Evolutionary conservation across 2,113 vertebrate genomes (phyloP).

Genomic region (Brachypodius melanocephalos): DNA sequence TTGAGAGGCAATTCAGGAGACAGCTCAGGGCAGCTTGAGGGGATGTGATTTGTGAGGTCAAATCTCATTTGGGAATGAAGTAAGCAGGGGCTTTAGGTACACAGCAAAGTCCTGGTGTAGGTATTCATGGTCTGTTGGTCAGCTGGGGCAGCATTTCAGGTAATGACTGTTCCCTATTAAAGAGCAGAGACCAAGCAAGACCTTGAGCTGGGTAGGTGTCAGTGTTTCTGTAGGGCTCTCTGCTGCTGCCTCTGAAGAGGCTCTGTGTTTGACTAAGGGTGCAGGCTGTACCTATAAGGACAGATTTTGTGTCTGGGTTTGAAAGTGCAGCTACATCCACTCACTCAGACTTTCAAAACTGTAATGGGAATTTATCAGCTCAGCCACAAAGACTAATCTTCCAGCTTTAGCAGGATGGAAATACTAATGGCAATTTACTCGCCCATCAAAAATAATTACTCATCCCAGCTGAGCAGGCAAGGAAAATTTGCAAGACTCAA

Average conservation of each 20-base stretch:
- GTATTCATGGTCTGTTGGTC: background rate
- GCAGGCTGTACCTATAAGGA: background rate
- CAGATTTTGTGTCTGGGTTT: background rate
- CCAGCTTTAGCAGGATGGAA: slow-evolving; percentile 39
- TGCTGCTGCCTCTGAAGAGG: background rate
- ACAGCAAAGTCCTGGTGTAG: background rate
- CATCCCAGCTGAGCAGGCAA: slow-evolving; percentile 51
- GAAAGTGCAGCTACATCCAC: background rate
- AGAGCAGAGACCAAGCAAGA: background rate
- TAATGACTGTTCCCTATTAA: background rate
- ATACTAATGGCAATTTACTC: slow-evolving; percentile 58
- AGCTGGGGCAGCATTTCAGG: background rate
- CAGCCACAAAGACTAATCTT: slow-evolving; percentile 48
- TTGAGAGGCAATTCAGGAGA: background rate
- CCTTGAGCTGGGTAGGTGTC: background rate
- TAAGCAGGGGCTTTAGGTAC: background rate
- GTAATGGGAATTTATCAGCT: slow-evolving; percentile 41
- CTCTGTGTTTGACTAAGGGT: background rate
- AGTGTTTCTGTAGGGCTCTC: background rate
- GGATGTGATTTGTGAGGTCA: background rate
- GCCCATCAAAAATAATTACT: slow-evolving; percentile 64
- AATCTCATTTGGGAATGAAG: background rate
- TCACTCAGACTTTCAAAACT: background rate
- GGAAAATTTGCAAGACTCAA: slow-evolving; percentile 48
- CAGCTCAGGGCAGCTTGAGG: background rate